These are phyloP conservation scores for Strongylocentrotus purpuratus DNA, from an alignment of 35 echinoderm and acorn worm species.

Conservation along the genomic window DNA sequence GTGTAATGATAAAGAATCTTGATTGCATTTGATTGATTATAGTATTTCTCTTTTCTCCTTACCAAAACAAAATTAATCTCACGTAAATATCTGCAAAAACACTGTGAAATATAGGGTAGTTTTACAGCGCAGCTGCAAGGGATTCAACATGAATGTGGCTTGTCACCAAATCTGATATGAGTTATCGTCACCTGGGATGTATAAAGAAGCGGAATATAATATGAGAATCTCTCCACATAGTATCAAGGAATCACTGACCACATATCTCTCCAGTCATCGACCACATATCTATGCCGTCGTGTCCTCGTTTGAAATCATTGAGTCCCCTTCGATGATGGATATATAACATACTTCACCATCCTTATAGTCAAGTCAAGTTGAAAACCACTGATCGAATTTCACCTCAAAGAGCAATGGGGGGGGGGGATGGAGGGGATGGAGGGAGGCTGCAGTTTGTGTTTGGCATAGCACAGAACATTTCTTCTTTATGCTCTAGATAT, in stretches of 20 bases:
- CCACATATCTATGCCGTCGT: background rate
- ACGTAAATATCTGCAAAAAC: background rate
- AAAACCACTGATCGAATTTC: background rate
- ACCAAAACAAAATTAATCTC: background rate
- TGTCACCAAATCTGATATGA: background rate
- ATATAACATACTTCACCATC: constrained; percentile 1
- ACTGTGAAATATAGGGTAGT: background rate
- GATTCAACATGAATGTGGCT: background rate
- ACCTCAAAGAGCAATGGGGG: background rate
- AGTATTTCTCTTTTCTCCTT: background rate
- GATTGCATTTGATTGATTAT: background rate
- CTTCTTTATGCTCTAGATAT: background rate
- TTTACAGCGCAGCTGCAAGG: background rate
- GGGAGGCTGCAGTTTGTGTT: background rate
- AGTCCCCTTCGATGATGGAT: background rate
- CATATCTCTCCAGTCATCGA: background rate
- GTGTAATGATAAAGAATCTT: background rate
- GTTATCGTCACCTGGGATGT: background rate
- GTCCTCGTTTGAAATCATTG: constrained; percentile 1
- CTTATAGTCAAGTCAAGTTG: background rate
- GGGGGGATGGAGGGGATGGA: background rate
- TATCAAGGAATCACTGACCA: background rate
- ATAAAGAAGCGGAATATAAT: background rate
- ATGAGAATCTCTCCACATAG: background rate
- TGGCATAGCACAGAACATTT: background rate